Evolutionary conservation across 2,888 invertebrate genomes (phyloP).

Genomic region (Tryphoninae sp.): DNA sequence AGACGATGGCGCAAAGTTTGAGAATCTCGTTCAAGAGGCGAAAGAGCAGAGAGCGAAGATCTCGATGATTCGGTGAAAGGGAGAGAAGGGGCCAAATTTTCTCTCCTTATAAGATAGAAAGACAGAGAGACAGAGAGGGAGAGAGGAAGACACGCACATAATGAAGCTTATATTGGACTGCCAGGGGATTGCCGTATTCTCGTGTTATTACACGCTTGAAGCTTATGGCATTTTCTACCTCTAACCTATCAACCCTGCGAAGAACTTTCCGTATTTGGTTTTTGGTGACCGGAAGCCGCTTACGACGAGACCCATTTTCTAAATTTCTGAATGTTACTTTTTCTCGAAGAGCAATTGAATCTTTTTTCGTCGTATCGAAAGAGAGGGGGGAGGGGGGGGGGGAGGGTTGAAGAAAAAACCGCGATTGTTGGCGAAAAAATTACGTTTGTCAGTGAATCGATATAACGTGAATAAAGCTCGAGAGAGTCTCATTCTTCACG

Average conservation of each 20-base stretch:
- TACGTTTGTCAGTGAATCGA: constrained; percentile 34
- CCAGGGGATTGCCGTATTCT: constrained; percentile 29
- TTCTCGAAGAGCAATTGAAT: constrained; percentile 5
- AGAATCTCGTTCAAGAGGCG: constrained; percentile 44
- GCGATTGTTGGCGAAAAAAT: constrained; percentile 9
- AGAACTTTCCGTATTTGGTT: neutral
- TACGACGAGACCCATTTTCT: constrained; percentile 4
- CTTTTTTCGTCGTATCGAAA: neutral
- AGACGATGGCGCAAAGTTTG: constrained; percentile 39
- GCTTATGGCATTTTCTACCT: constrained; percentile 30
- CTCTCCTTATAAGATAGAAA: neutral
- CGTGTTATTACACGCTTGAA: constrained; percentile 42
- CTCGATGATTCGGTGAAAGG: constrained; percentile 44
- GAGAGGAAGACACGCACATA: constrained; percentile 56
- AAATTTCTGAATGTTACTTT: neutral
- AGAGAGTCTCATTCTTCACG: constrained; percentile 43
- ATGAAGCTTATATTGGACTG: constrained; percentile 58
- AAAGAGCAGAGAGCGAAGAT: constrained; percentile 20
- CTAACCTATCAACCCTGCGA: neutral
- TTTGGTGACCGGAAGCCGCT: constrained; percentile 9
- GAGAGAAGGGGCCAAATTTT: neutral
- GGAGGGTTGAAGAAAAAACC: neutral
- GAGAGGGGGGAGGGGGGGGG: neutral
- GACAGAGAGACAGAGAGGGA: constrained; percentile 26
- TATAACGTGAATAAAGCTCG: constrained; percentile 12